A percentile compares a stretch with the other conserved stretches of the same genome.
Evolutionary conservation across 2,113 vertebrate genomes (phyloP).

Genomic region (Brachyhypopomus occidentalis): DNA sequence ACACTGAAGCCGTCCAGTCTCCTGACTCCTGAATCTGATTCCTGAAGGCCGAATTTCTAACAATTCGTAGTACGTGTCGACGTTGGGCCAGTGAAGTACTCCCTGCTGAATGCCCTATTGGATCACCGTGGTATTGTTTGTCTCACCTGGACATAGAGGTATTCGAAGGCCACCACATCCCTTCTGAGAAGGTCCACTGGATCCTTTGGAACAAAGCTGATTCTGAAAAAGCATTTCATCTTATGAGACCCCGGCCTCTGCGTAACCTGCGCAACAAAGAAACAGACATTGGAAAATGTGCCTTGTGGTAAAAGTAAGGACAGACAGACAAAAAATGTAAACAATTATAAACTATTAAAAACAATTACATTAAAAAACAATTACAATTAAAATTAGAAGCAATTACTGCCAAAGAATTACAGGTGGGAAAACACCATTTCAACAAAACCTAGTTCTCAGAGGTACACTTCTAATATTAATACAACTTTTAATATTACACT

Average conservation of each 20-base stretch:
- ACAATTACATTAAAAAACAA: too few species aligned
- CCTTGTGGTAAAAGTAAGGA: not conserved
- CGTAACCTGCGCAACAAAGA: slow-evolving; percentile 81
- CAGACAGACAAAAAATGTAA: not conserved
- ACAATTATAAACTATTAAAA: too few species aligned
- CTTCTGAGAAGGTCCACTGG: slow-evolving; percentile 92
- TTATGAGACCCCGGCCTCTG: slow-evolving; percentile 91
- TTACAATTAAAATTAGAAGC: too few species aligned
- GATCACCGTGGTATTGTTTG: not conserved
- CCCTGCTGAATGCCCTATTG: too few species aligned
- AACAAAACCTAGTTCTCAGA: not conserved
- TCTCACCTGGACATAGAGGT: slow-evolving; percentile 93
- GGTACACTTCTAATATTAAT: not conserved
- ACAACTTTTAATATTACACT: not conserved
- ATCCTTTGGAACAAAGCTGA: slow-evolving; percentile 96
- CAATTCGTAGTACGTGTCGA: not conserved
- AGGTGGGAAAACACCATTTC: not conserved
- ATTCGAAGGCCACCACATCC: slow-evolving; percentile 95
- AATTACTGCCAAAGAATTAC: not conserved
- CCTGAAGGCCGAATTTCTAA: too few species aligned
- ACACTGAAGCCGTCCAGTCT: too few species aligned
- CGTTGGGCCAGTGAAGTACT: not conserved
- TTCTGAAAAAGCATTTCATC: slow-evolving; percentile 96
- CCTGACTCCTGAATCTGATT: too few species aligned
- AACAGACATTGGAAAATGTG: not conserved